phyloP scores from a whole-genome alignment of 2,888 invertebrate species.

The Drepana falcataria region DNA sequence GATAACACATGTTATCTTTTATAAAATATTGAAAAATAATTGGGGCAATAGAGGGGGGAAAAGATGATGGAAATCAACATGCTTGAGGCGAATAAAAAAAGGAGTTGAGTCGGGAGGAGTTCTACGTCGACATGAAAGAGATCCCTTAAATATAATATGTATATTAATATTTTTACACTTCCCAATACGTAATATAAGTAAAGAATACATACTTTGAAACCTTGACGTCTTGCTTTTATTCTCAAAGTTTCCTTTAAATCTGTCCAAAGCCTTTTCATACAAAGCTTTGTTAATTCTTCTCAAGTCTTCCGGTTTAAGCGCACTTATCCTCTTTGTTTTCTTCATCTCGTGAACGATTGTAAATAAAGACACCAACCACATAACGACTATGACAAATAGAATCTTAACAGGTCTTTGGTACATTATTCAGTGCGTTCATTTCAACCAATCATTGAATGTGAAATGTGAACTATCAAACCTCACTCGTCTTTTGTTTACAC shows the following conservation, averaged over 20 bases:
- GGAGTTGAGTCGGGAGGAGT: no score
- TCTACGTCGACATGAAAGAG: no score
- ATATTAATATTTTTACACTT: no score
- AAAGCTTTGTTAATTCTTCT: conserved; percentile 8
- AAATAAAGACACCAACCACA: conserved; percentile 41
- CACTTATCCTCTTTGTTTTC: conserved; percentile 3
- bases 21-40: no score
- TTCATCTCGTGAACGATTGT: conserved; percentile 31
- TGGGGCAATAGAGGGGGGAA: no score
- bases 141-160: no score
- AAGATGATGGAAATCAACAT: no score
- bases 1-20: no score
- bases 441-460: not conserved
- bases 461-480: not conserved
- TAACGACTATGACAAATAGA: conserved; percentile 23
- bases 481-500: not conserved
- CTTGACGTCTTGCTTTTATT: conserved; percentile 12
- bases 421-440: conserved; percentile 4
- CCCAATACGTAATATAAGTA: not conserved
- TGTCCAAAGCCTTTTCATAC: conserved; percentile 25
- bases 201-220: conserved; percentile 25
- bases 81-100: no score
- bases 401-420: conserved; percentile 22
- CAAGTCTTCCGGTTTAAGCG: not conserved
- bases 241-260: conserved; percentile 19